A percentile compares a stretch with the other conserved stretches of the same genome.
These are phyloP conservation scores for Macrotrachela quadricornifera DNA, from an alignment of 1,140 invertebrate species.

Conservation along the genomic window DNA sequence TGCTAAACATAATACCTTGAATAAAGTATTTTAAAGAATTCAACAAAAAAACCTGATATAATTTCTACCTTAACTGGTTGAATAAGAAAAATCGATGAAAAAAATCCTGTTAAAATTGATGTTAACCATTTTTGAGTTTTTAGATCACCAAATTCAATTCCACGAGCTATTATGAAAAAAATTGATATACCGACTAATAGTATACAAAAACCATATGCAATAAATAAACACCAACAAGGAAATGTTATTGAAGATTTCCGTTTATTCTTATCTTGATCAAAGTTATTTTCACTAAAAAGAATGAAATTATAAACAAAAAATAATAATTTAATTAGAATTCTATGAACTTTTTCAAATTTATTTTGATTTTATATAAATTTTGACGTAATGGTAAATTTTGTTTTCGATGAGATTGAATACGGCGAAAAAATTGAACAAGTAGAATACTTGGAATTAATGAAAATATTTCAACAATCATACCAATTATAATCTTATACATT, in stretches of 20 bases:
- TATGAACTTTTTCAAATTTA: too few relatives aligned
- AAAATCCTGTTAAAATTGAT: constrained; percentile 16
- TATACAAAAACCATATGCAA: constrained; percentile 11
- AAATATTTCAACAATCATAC: constrained; percentile 15
- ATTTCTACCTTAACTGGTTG: constrained; percentile 7
- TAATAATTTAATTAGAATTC: too few relatives aligned
- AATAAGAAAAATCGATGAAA: constrained; percentile 17
- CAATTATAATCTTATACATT: constrained; percentile 11
- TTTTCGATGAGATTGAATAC: constrained; percentile 16
- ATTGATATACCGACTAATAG: constrained; percentile 13
- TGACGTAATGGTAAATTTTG: constrained; percentile 10
- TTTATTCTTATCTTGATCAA: too few relatives aligned
- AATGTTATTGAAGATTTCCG: too few relatives aligned
- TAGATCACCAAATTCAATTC: constrained; percentile 17
- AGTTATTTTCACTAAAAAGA: too few relatives aligned
- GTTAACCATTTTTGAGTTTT: constrained; percentile 18
- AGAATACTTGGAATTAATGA: constrained; percentile 18
- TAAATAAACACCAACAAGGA: too few relatives aligned
- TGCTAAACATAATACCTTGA: too few relatives aligned
- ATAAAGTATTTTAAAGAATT: too few relatives aligned
- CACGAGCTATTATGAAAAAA: constrained; percentile 18
- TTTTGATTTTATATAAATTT: too few relatives aligned
- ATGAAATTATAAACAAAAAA: too few relatives aligned
- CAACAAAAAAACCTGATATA: too few relatives aligned
- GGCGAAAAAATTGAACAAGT: constrained; percentile 21